Evolutionary conservation across 1,140 invertebrate genomes (phyloP).

Genomic region (Cylas formicarius): DNA sequence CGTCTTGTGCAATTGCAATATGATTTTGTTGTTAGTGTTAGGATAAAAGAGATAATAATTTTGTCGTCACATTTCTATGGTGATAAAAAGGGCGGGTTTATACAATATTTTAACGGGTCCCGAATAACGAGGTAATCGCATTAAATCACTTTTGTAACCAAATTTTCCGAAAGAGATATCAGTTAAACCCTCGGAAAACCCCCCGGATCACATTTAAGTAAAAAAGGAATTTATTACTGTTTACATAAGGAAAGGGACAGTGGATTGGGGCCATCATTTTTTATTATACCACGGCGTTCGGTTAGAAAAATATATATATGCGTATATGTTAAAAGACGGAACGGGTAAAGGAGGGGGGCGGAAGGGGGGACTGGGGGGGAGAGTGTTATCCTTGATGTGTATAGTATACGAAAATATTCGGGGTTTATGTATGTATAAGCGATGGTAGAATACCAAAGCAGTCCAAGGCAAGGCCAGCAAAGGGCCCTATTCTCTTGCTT

Average conservation of each 20-base stretch:
- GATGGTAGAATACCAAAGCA: constrained; percentile 27
- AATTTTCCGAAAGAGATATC: constrained; percentile 1
- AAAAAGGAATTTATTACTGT: constrained; percentile 10
- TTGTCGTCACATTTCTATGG: too few species aligned
- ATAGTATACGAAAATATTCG: constrained; percentile 32
- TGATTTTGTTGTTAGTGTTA: too few species aligned
- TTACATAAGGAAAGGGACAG: constrained; percentile 10
- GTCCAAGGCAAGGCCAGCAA: constrained; percentile 18
- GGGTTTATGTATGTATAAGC: constrained; percentile 35
- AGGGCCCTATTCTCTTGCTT: constrained; percentile 38
- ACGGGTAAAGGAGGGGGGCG: too few species aligned
- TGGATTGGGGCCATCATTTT: constrained; percentile 18
- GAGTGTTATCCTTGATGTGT: constrained; percentile 20
- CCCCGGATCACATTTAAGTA: constrained; percentile 1
- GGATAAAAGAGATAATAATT: too few species aligned
- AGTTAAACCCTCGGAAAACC: not conserved
- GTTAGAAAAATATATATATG: constrained; percentile 21
- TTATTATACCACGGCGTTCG: constrained; percentile 17
- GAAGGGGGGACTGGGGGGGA: too few species aligned
- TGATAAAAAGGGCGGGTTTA: too few species aligned
- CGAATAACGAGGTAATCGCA: too few species aligned
- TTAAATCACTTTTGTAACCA: constrained; percentile 3
- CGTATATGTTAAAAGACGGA: too few species aligned
- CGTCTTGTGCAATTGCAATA: too few species aligned
- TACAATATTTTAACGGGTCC: too few species aligned